Evolutionary conservation across 2,797 vertebrate genomes (phyloP).

Genomic region (Paramormyrops hopkinsi): DNA sequence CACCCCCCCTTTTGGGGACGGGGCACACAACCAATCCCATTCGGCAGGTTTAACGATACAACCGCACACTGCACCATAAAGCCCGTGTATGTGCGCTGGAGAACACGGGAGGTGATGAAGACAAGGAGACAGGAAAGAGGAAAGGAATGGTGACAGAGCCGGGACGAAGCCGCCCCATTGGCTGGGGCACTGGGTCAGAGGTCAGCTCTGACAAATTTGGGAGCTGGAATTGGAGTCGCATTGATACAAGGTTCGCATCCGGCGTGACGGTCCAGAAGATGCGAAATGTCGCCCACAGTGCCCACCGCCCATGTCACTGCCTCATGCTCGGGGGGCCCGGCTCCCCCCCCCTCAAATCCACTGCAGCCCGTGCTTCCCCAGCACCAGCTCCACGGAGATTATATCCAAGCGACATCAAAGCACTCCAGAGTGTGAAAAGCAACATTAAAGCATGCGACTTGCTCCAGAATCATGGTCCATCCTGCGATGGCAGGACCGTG

Average conservation of each 20-base stretch:
- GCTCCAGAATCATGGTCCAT: neutral
- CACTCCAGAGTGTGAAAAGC: neutral
- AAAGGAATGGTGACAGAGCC: neutral
- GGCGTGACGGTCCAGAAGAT: neutral
- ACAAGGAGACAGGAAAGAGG: neutral
- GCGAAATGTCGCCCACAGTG: neutral
- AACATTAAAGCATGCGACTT: neutral
- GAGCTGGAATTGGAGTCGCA: neutral
- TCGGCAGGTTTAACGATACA: neutral
- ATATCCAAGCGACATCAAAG: neutral
- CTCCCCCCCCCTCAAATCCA: neutral
- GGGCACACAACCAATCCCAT: neutral
- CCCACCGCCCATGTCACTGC: neutral
- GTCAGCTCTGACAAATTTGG: neutral
- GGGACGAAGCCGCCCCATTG: neutral
- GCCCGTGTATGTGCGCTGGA: neutral
- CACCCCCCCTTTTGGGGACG: neutral
- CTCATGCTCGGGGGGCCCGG: neutral
- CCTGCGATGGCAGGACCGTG: neutral
- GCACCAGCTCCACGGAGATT: neutral
- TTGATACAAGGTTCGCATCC: neutral
- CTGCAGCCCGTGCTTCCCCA: neutral
- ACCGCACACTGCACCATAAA: neutral
- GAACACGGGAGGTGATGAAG: neutral
- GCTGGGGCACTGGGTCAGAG: neutral